phyloP scores from a whole-genome alignment of 2,888 invertebrate genomes.

The Ophion ventricosus region DNA sequence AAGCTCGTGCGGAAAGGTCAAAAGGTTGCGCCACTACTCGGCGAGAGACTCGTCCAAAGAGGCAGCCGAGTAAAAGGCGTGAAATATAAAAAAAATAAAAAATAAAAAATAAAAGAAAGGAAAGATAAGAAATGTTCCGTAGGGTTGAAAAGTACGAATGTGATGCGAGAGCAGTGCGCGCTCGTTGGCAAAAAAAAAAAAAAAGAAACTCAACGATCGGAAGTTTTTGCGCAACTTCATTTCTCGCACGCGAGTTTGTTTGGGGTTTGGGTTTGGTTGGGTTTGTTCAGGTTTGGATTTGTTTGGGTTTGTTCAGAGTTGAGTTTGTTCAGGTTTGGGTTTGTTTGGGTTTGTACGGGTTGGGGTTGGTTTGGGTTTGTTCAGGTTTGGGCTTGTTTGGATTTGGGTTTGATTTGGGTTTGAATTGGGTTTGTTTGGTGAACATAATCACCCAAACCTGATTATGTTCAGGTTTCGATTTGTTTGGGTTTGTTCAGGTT shows the following conservation, averaged over 20 bases:
- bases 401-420: no score
- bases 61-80: not conserved
- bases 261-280: no score
- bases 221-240: not conserved
- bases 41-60: slow-evolving; percentile 29
- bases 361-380: no score
- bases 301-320: no score
- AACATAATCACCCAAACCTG: no score
- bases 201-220: not conserved
- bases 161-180: not conserved
- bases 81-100: not conserved
- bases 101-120: not conserved
- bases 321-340: no score
- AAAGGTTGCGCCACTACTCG: slow-evolving; percentile 69
- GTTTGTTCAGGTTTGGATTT: no score
- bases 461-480: no score
- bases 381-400: no score
- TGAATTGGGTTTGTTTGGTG: no score
- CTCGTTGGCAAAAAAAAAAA: not conserved
- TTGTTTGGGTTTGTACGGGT: no score
- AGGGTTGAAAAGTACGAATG: not conserved
- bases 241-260: not conserved
- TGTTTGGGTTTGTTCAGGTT: no score
- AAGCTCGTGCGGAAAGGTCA: slow-evolving; percentile 67
- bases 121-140: not conserved